Base-by-base conservation (phyloP, 2,888 invertebrate genomes). In the Pharmacophagus antenor region DNA sequence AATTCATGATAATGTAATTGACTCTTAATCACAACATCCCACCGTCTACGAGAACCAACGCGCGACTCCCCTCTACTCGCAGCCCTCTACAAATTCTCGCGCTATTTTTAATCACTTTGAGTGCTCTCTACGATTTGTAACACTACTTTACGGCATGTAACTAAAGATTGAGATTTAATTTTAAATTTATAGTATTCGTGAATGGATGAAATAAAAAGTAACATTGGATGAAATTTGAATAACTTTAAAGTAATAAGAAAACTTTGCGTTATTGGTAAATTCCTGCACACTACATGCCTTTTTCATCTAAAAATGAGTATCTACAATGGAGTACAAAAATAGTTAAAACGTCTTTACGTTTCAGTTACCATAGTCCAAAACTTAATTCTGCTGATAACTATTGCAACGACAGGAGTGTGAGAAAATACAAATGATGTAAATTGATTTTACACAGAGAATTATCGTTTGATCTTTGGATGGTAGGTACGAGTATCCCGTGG, bases 61-160 rank as follows among this genome's bases (percentile, higher is more conserved):
- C 55, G 64, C 53, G 58, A 57, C 73, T 65, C 61, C 62, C 69
- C n/a, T n/a, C n/a, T n/a, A n/a, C n/a, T 22, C 55, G 58, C 47
- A 58, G 62, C 71, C 64, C 70, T 68, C 65, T 66, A 65, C 68
- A 65, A 61, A 65, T 58, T 64, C 68, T 69, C 74, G 71, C 77
- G 76, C 74, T 73, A 80, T 81, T 83, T 86, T 85, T 88, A 88
- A 88, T 88, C 87, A 81, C 76, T 82, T 80, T 84, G 86, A 88
- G 88, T 88, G 88, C 83, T 80, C 72, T 74, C 80, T 73, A 79
- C 79, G 82, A 86, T 85, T 85, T 82, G 74, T 81, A 73, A 73
- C 74, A 78, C 75, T 83, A 79, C 79, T 81, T 82, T 79, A 80
- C 75, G 72, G 75, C 77, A 78, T 82, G 78, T 80, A 76, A 73